phyloP scores from a whole-genome alignment of 2,797 vertebrate species.

The Gorsachius magnificus region DNA sequence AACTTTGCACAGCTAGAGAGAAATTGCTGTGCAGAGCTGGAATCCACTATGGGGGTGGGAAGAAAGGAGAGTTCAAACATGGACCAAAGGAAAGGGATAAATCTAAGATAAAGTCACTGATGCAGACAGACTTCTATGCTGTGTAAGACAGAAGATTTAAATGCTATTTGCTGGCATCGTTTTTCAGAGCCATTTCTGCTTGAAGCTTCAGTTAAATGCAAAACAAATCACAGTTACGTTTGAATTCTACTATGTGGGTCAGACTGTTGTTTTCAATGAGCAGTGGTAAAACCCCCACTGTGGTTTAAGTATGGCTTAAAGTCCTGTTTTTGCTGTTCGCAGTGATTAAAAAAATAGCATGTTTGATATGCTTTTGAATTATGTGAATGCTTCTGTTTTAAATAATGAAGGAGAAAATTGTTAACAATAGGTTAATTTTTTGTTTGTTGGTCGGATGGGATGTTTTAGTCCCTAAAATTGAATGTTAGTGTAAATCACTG shows the following conservation, averaged over 20 bases:
- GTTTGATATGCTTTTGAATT: conserved; percentile 1
- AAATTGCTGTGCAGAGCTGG: conserved; percentile 6
- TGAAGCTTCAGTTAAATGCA: neutral
- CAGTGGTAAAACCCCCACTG: conserved; percentile 7
- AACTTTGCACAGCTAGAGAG: neutral
- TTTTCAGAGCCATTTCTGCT: neutral
- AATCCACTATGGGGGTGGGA: neutral
- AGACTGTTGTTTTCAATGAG: neutral
- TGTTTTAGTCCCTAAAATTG: neutral
- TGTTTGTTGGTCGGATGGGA: neutral
- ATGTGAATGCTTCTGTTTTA: conserved; percentile 23
- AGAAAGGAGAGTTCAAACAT: neutral
- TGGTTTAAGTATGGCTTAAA: conserved; percentile 23
- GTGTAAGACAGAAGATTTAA: neutral
- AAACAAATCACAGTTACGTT: conserved; percentile 29
- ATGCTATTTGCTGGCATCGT: neutral
- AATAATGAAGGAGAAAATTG: conserved; percentile 15
- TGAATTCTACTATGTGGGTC: neutral
- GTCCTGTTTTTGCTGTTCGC: neutral
- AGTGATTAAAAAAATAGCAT: conserved; percentile 9
- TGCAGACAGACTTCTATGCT: conserved; percentile 22
- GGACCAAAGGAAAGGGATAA: conserved; percentile 1
- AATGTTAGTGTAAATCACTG: neutral
- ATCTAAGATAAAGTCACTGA: neutral
- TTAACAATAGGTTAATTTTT: conserved; percentile 26